Conservation (phyloP, 2,888 invertebrate species). For the Dione vanillae region DNA sequence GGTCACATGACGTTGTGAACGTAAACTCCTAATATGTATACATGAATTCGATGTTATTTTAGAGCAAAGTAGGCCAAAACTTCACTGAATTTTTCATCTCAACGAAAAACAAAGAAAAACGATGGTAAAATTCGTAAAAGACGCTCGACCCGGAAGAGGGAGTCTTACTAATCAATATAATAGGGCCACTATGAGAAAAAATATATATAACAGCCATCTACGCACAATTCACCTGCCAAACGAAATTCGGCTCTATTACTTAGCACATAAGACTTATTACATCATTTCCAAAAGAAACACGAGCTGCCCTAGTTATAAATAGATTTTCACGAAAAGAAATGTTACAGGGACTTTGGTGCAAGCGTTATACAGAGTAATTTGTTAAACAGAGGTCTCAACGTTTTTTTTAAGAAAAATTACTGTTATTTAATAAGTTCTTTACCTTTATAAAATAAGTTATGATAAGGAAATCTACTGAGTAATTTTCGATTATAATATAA, state of each 20-base stretch:
- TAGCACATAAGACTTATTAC: conserved; percentile 55
- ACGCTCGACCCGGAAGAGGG: conserved; percentile 73
- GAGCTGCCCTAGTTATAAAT: conserved; percentile 83
- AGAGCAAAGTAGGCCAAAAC: conserved; percentile 21
- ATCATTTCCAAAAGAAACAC: conserved; percentile 50
- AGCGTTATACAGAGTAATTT: conserved; percentile 69
- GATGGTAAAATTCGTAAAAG: conserved; percentile 73
- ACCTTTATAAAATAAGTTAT: background rate
- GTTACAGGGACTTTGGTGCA: conserved; percentile 84
- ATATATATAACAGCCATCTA: conserved; percentile 67
- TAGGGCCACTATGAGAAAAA: conserved; percentile 83
- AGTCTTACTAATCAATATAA: conserved; percentile 83
- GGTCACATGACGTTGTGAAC: background rate
- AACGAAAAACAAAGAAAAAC: conserved; percentile 72
- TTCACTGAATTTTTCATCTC: conserved; percentile 47
- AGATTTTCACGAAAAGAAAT: conserved; percentile 85
- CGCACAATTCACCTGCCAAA: conserved; percentile 48
- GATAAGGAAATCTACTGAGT: background rate
- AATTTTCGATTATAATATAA: too few species aligned
- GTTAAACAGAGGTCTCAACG: conserved; percentile 51
- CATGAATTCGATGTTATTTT: conserved; percentile 15
- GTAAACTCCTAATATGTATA: background rate
- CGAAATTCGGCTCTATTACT: conserved; percentile 51
- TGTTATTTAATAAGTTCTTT: background rate
- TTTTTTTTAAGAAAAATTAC: background rate